These are phyloP conservation scores for Patella vulgata DNA, from an alignment of 1,140 invertebrate genomes.

Conservation along the genomic window DNA sequence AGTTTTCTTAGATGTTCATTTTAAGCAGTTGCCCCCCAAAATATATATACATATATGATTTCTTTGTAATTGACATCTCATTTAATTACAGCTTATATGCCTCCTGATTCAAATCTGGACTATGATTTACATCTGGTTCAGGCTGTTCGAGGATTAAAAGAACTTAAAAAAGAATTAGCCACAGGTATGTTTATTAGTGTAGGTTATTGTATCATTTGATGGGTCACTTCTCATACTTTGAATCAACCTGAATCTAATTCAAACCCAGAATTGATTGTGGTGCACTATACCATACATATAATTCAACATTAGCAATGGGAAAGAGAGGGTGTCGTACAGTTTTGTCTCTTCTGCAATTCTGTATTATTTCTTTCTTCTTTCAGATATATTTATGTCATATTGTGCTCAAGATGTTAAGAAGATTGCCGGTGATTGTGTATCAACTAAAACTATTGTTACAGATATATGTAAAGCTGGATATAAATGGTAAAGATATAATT, in stretches of 20 bases:
- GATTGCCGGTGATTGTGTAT: slow-evolving; percentile 25
- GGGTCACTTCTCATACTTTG: too few species aligned
- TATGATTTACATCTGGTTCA: slow-evolving; percentile 63
- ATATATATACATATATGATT: too few species aligned
- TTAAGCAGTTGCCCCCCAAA: too few species aligned
- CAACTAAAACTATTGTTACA: slow-evolving; percentile 35
- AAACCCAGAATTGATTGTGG: not conserved
- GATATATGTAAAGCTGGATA: slow-evolving; percentile 41
- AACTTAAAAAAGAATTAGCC: slow-evolving; percentile 47
- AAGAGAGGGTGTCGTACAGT: not conserved
- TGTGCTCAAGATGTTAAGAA: slow-evolving; percentile 42
- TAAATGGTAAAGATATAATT: slow-evolving; percentile 39
- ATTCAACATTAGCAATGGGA: not conserved
- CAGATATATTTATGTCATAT: slow-evolving; percentile 59
- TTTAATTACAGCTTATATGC: slow-evolving; percentile 53
- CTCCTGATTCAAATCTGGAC: slow-evolving; percentile 55
- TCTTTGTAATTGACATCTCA: too few species aligned
- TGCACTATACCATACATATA: not conserved
- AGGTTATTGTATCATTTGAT: not conserved
- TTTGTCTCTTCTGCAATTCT: not conserved
- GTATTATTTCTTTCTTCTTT: slow-evolving; percentile 18
- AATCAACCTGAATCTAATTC: too few species aligned
- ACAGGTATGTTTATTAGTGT: slow-evolving; percentile 38
- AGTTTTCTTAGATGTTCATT: too few species aligned
- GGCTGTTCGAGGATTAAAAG: slow-evolving; percentile 55